Evolutionary conservation across 2,888 invertebrate species (phyloP).

Genomic region (Macrophya annulata): DNA sequence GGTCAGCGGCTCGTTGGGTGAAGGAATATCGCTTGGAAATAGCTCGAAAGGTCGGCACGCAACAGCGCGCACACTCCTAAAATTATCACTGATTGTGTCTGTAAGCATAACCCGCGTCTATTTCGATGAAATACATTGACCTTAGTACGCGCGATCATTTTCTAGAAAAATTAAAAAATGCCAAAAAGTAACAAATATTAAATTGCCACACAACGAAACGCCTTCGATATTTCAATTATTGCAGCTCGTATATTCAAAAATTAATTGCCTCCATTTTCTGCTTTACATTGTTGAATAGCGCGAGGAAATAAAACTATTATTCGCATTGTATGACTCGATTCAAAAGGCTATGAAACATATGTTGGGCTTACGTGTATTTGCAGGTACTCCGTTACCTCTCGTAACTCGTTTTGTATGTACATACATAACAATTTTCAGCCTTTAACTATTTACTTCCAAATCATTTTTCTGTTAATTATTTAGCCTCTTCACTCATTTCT

Average conservation of each 20-base stretch:
- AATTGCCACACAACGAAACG: background rate
- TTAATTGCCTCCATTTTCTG: constrained; percentile 18
- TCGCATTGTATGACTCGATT: constrained; percentile 5
- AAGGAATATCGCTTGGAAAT: constrained; percentile 27
- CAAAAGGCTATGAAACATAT: constrained; percentile 9
- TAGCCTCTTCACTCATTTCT: background rate
- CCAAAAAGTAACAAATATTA: background rate
- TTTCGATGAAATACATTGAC: background rate
- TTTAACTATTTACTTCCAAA: background rate
- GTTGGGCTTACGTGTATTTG: constrained; percentile 9
- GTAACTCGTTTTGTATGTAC: constrained; percentile 23
- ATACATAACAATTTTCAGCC: constrained; percentile 15
- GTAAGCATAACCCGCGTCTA: too few relatives aligned
- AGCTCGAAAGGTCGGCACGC: background rate
- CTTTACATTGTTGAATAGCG: background rate
- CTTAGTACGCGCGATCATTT: background rate
- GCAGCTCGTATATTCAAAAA: background rate
- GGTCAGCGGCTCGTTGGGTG: background rate
- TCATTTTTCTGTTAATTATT: background rate
- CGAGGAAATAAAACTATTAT: constrained; percentile 24
- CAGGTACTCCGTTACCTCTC: background rate
- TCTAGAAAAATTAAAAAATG: background rate
- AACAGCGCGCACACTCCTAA: background rate
- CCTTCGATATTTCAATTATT: background rate
- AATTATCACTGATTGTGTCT: background rate